Percentiles rank a stretch among this genome's conserved stretches.
Conservation (phyloP, 1,140 invertebrate genomes). For the Scylla paramamosain region DNA sequence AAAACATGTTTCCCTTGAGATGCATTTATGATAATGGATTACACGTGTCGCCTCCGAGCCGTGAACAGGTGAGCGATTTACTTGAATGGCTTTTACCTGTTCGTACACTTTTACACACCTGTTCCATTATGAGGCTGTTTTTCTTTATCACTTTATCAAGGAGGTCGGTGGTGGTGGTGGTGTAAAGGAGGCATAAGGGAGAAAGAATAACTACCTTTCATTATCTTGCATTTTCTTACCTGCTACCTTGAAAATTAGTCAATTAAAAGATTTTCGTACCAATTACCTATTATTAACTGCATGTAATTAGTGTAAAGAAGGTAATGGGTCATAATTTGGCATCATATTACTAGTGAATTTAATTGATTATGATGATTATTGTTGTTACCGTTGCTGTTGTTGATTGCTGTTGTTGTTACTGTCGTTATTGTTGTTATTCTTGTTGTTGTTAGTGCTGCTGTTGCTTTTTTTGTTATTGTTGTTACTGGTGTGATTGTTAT, state of each 20-base stretch:
- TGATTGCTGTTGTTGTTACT: neutral
- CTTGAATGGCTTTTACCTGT: neutral
- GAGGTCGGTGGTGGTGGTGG: neutral
- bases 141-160: neutral
- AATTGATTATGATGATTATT: neutral
- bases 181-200: neutral
- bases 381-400: neutral
- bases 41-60: neutral
- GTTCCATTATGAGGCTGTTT: neutral
- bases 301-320: neutral
- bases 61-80: neutral
- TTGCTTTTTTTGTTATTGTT: neutral
- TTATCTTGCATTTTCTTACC: neutral
- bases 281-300: neutral
- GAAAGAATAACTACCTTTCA: neutral
- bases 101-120: neutral
- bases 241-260: neutral
- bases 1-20: neutral
- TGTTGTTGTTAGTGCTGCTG: neutral
- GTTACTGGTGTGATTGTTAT: too few species aligned
- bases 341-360: neutral
- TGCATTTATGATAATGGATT: neutral
- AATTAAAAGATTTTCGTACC: neutral
- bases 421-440: too few species aligned
- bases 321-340: neutral